Base-by-base conservation (phyloP, 35 echinoderm and acorn worm species). In the Lytechinus pictus region DNA sequence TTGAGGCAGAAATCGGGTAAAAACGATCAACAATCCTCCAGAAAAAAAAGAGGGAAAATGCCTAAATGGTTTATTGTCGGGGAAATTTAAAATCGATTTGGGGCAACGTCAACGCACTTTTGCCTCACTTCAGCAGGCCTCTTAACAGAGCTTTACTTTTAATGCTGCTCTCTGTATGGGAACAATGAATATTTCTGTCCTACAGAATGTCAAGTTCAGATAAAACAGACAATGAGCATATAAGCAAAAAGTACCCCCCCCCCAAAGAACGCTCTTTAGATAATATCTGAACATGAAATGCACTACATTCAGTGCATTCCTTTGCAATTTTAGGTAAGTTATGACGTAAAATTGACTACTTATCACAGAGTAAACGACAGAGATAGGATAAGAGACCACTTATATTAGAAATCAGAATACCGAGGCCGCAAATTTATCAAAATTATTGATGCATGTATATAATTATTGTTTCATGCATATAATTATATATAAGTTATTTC, bases 1-100 rank as follows among this genome's bases (percentile, higher is more conserved):
- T 54, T 90, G 88, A 54, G 88, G 29, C 29, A 44, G 52, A 33
- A 52, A 52, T 90, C 16, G 88, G 88, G 52, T 54, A 44, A 90
- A 90, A 90, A 90, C 88, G 88, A 90, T 52, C 88, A 90, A 54
- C 28, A 90, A 21, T 27, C 16, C 88, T 79, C n/a, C 66, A 79
- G 55, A n/a, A 79, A 71, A 58, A 58, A 58, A 79, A 79, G 66
- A 79, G 66, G 66, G 66, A 79, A 79, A 79, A 79, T n/a, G 66
- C 19, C 16, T 79, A 79, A 79, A 79, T 79, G 66, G 66, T 16
- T 24, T 24, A 79, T 79, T 79, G 66, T 79, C 66, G 66, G 66
- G 66, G 66, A 90, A 52, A 90, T 90, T 90, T 44, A 44, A 54
- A 90, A 90, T 90, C 88, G 88, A 90, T 90, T 52, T 90, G 52